phyloP scores from a whole-genome alignment of 2,113 vertebrate genomes.

The Bos javanicus region DNA sequence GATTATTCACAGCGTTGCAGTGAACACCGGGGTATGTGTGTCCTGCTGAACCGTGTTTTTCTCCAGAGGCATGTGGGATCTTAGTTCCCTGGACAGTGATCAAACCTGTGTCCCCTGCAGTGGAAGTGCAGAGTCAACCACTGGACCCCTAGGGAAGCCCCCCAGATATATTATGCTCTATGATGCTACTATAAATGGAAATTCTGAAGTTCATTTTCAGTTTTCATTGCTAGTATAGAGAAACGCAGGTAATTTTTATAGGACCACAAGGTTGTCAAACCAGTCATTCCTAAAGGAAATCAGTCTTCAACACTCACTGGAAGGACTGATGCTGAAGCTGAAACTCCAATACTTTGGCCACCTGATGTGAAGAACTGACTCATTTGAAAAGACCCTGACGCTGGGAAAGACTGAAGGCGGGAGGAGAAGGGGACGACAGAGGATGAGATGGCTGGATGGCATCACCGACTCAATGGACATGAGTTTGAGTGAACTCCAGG shows the following conservation, averaged over 20 bases:
- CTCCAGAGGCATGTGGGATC: not conserved
- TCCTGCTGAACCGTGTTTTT: not conserved
- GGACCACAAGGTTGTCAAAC: not conserved
- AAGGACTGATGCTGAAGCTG: not conserved
- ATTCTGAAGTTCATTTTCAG: not conserved
- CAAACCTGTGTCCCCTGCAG: not conserved
- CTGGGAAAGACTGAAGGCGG: not conserved
- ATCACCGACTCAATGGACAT: rapidly evolving
- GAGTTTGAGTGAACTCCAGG: rapidly evolving
- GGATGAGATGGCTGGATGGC: not conserved
- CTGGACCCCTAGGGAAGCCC: not conserved
- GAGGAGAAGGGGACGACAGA: not conserved
- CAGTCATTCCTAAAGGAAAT: not conserved
- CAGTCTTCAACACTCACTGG: not conserved
- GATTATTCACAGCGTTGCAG: rapidly evolving
- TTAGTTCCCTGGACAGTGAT: not conserved
- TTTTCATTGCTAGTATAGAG: not conserved
- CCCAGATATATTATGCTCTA: not conserved
- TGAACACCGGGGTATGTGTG: rapidly evolving
- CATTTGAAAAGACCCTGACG: not conserved
- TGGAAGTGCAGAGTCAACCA: not conserved
- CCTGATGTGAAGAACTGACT: not conserved
- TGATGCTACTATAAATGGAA: not conserved
- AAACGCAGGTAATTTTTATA: not conserved
- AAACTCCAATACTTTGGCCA: not conserved